Evolutionary conservation across 2,113 vertebrate genomes (phyloP).

Genomic region (Taurulus bubalis): DNA sequence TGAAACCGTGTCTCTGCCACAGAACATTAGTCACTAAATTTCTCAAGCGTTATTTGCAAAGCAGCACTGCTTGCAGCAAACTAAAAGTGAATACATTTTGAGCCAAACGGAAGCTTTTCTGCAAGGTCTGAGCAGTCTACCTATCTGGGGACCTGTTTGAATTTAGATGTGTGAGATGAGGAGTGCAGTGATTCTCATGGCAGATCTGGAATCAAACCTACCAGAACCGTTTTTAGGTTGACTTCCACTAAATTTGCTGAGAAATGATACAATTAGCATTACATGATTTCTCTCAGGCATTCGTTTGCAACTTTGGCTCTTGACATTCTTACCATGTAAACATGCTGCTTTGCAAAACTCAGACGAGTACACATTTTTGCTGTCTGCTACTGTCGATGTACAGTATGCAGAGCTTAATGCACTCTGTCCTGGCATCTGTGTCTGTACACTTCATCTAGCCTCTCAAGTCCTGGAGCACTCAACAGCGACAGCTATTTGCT

Average conservation of each 20-base stretch:
- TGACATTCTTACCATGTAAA: slow-evolving; percentile 16
- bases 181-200: background rate
- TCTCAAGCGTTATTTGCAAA: slow-evolving; percentile 10
- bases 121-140: slow-evolving; percentile 20
- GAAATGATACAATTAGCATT: slow-evolving; percentile 18
- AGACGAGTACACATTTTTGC: slow-evolving; percentile 1
- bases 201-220: slow-evolving; percentile 19
- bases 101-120: slow-evolving; percentile 15
- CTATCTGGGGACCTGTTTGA: slow-evolving; percentile 13
- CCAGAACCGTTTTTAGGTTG: background rate
- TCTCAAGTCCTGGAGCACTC: slow-evolving; percentile 16
- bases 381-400: slow-evolving; percentile 5
- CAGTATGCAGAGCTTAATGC: slow-evolving; percentile 23
- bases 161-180: slow-evolving; percentile 20
- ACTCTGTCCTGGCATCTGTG: slow-evolving; percentile 25
- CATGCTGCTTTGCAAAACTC: slow-evolving; percentile 16
- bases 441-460: slow-evolving; percentile 30
- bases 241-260: background rate
- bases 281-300: slow-evolving; percentile 22
- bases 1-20: slow-evolving; percentile 26
- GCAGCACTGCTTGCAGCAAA: slow-evolving; percentile 9
- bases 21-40: slow-evolving; percentile 46
- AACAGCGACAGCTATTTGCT: slow-evolving; percentile 28
- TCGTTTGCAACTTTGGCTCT: slow-evolving; percentile 35
- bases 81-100: slow-evolving; percentile 27